These are phyloP conservation scores for Apostichopus leukothele DNA, from an alignment of 53 echinoderm and acorn worm species.

Conservation along the genomic window DNA sequence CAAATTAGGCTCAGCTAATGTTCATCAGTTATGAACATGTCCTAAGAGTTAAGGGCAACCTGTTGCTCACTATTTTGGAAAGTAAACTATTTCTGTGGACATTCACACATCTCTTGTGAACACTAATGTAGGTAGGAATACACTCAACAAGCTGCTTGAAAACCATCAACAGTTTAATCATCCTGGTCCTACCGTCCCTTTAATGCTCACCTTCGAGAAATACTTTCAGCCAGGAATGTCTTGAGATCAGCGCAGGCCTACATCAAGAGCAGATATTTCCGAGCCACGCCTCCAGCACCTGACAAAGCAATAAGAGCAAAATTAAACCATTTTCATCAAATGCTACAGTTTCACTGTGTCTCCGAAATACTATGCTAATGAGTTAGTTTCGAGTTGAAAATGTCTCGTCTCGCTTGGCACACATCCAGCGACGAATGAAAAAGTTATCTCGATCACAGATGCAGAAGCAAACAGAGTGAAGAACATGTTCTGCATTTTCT, in stretches of 20 bases:
- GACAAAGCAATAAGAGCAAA: neutral
- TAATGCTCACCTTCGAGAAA: too few relatives aligned
- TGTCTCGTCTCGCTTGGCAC: neutral
- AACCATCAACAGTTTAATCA: too few relatives aligned
- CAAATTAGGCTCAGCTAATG: too few relatives aligned
- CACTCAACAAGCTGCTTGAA: too few relatives aligned
- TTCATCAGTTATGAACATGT: too few relatives aligned
- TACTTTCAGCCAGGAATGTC: neutral
- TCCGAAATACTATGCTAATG: neutral
- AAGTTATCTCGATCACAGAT: neutral
- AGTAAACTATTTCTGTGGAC: too few relatives aligned
- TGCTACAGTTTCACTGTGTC: neutral
- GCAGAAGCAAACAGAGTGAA: neutral
- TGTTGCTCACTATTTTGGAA: too few relatives aligned
- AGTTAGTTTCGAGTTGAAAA: neutral
- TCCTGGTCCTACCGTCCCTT: too few relatives aligned
- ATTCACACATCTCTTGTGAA: too few relatives aligned
- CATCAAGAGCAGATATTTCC: neutral
- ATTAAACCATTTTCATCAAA: neutral
- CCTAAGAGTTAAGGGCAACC: too few relatives aligned
- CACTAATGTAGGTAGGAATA: too few relatives aligned
- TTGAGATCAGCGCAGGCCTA: neutral
- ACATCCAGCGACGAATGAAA: neutral
- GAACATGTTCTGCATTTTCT: neutral
- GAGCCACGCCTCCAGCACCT: slow-evolving; percentile 12